Conservation (phyloP, 2,113 vertebrate species). For the Narcine bancroftii region DNA sequence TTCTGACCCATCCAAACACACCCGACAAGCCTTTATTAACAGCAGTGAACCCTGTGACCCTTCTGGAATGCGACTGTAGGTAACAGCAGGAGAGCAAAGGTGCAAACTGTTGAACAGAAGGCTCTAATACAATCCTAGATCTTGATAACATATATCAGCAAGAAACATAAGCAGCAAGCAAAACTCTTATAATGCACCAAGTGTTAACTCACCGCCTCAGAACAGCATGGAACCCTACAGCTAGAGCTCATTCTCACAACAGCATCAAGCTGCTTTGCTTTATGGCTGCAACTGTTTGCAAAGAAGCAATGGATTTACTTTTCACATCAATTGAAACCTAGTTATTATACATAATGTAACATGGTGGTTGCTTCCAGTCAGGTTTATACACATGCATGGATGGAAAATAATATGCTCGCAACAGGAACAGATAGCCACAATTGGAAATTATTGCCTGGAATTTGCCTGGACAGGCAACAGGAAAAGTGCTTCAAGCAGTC, state of each 20-base stretch:
- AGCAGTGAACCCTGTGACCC: background rate
- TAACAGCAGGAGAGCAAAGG: background rate
- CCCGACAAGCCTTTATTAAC: background rate
- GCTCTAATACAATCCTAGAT: background rate
- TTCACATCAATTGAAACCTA: background rate
- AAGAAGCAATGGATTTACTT: slow-evolving; percentile 1
- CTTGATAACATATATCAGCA: background rate
- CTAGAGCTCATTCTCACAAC: background rate
- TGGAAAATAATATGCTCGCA: background rate
- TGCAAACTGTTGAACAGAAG: background rate
- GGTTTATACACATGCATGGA: too few relatives aligned
- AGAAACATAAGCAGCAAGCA: background rate
- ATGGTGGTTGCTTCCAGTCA: background rate
- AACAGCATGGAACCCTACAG: slow-evolving; percentile 4
- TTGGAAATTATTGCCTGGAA: background rate
- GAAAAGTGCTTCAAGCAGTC: background rate
- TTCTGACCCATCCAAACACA: background rate
- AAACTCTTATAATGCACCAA: background rate
- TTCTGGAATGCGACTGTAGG: background rate
- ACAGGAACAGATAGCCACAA: background rate
- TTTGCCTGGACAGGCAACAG: background rate
- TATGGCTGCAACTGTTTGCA: background rate
- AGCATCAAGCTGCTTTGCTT: slow-evolving; percentile 13
- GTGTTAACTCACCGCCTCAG: slow-evolving; percentile 21
- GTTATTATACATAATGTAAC: background rate